Evolutionary conservation across 2,797 vertebrate genomes (phyloP).

Genomic region (Schizopygopsis malacanthus): DNA sequence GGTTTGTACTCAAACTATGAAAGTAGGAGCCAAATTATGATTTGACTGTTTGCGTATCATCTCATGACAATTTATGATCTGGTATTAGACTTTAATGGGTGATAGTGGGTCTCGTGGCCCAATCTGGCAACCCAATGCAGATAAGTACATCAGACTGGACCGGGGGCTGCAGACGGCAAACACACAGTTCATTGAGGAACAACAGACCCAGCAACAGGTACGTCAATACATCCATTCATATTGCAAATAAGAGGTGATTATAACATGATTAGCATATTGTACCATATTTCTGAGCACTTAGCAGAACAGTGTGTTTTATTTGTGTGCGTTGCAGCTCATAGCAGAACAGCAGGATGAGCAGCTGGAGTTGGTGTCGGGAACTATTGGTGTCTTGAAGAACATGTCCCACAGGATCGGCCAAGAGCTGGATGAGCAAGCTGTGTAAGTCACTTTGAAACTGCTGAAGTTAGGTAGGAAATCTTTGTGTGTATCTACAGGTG

Average conservation of each 20-base stretch:
- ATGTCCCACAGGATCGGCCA: slow-evolving; percentile 97
- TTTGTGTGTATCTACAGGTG: not conserved
- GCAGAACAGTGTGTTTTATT: slow-evolving; percentile 15
- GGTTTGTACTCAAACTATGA: slow-evolving; percentile 74
- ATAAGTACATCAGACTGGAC: slow-evolving; percentile 87
- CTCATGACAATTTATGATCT: not conserved
- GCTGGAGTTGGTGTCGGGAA: slow-evolving; percentile 96
- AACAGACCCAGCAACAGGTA: slow-evolving; percentile 96
- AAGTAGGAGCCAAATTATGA: not conserved
- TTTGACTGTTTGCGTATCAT: not conserved
- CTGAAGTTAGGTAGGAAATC: not conserved
- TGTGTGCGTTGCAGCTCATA: slow-evolving; percentile 82
- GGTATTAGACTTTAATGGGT: slow-evolving; percentile 81
- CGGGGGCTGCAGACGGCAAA: slow-evolving; percentile 88
- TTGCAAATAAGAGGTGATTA: not conserved
- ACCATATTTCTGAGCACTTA: not conserved
- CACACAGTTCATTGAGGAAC: slow-evolving; percentile 93
- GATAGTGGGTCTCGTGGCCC: slow-evolving; percentile 79
- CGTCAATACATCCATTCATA: not conserved
- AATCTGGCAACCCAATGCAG: slow-evolving; percentile 81
- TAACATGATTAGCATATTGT: not conserved
- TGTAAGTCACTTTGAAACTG: slow-evolving; percentile 82
- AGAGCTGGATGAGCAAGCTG: slow-evolving; percentile 96
- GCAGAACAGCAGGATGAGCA: slow-evolving; percentile 95
- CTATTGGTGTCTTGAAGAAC: slow-evolving; percentile 97